phyloP scores from a whole-genome alignment of 2,113 vertebrate genomes.

The Chaetura pelagica region DNA sequence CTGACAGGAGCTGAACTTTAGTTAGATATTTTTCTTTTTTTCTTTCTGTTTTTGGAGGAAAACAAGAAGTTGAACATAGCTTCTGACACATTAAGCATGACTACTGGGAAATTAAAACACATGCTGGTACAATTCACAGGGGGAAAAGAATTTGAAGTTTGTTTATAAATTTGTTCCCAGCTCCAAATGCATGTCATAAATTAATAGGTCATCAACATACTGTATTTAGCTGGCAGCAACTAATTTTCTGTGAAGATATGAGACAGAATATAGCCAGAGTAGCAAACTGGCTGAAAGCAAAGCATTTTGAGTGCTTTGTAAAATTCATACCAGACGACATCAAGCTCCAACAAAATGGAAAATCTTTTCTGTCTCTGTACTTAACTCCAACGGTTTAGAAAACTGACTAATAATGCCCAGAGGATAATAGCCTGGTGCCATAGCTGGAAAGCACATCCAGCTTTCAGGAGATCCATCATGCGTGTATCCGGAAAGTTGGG shows the following conservation, averaged over 20 bases:
- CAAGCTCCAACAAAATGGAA: conserved; percentile 42
- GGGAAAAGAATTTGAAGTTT: conserved; percentile 40
- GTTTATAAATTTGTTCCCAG: conserved; percentile 63
- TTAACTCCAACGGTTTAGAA: conserved; percentile 62
- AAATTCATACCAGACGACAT: not conserved
- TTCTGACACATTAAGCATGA: conserved; percentile 50
- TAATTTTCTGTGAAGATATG: not conserved
- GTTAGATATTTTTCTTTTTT: conserved; percentile 26
- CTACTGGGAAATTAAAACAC: conserved; percentile 59
- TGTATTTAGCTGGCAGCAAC: conserved; percentile 44
- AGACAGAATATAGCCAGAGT: conserved; percentile 5
- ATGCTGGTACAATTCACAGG: conserved; percentile 12
- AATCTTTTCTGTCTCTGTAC: conserved; percentile 10
- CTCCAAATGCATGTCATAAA: conserved; percentile 58
- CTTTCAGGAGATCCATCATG: conserved; percentile 31
- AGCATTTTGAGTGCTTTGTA: not conserved
- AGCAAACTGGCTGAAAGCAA: not conserved
- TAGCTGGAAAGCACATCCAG: not conserved
- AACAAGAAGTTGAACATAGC: conserved; percentile 12
- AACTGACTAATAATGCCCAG: conserved; percentile 75
- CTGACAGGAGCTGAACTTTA: conserved; percentile 57
- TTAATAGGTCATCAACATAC: conserved; percentile 45
- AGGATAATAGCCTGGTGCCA: conserved; percentile 73
- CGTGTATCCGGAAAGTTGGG: not conserved
- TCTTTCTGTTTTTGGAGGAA: conserved; percentile 5